phyloP scores from a whole-genome alignment of 1,140 invertebrate genomes.

The Aphelinus certus region DNA sequence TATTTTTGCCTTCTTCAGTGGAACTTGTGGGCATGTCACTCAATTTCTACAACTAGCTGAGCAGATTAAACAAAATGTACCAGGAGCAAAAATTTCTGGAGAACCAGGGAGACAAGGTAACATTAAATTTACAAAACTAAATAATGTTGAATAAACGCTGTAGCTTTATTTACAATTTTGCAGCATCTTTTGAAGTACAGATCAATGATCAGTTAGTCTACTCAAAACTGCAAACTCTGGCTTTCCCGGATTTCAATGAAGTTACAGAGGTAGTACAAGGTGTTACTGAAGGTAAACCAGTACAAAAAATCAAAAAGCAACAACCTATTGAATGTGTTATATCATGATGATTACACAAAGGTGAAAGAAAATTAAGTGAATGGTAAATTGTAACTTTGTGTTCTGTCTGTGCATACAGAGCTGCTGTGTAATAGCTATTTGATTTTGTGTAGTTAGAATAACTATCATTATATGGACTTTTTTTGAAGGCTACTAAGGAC shows the following conservation, averaged over 20 bases:
- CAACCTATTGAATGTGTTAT: slow-evolving; percentile 67
- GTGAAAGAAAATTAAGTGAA: no score
- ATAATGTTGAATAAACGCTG: no score
- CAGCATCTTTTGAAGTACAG: slow-evolving; percentile 74
- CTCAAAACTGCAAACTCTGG: slow-evolving; percentile 73
- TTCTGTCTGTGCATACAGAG: background rate
- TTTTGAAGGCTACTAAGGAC: no score
- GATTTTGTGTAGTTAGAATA: background rate
- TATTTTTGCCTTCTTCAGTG: slow-evolving; percentile 53
- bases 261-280: slow-evolving; percentile 67
- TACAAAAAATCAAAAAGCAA: slow-evolving; percentile 66
- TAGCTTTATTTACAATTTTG: slow-evolving; percentile 41
- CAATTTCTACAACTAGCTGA: slow-evolving; percentile 70
- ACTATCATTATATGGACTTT: background rate
- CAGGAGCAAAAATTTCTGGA: slow-evolving; percentile 67
- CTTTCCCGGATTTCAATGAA: slow-evolving; percentile 72
- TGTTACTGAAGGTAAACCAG: slow-evolving; percentile 63
- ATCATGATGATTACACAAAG: background rate
- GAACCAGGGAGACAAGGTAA: slow-evolving; percentile 69
- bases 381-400: background rate
- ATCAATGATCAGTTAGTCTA: slow-evolving; percentile 72
- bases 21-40: slow-evolving; percentile 71
- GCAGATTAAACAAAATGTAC: slow-evolving; percentile 66
- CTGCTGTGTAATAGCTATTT: background rate
- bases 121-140: slow-evolving; percentile 9